Evolutionary conservation across 2,888 invertebrate species (phyloP).

Genomic region (Epistrophe eligans): DNA sequence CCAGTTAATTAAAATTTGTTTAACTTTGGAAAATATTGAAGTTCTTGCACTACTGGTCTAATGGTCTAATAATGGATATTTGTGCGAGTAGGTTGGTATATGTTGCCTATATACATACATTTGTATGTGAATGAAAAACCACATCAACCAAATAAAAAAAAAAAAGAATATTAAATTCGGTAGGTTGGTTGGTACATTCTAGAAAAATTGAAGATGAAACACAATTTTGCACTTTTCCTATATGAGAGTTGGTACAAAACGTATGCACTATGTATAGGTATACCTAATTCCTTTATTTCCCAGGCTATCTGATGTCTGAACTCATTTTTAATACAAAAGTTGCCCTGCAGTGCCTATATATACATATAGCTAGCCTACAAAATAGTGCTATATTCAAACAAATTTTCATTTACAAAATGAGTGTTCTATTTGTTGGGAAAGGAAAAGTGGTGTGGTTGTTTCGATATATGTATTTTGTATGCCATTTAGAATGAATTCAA

Average conservation of each 20-base stretch:
- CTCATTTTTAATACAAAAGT: constrained; percentile 3
- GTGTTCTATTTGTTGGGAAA: constrained; percentile 7
- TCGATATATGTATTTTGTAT: not conserved
- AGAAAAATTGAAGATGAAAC: constrained; percentile 2
- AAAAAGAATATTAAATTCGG: not conserved
- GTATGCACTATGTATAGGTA: not conserved
- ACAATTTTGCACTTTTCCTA: constrained; percentile 11
- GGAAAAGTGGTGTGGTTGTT: not conserved
- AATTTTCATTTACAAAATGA: constrained; percentile 10
- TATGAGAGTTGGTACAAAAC: not conserved
- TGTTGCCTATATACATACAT: too few relatives aligned
- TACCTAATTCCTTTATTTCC: constrained; percentile 11
- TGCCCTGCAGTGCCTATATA: constrained; percentile 4
- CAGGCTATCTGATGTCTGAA: not conserved
- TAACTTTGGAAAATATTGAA: constrained; percentile 49
- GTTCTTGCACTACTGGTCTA: not conserved
- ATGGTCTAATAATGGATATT: not conserved
- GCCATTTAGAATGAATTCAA: not conserved
- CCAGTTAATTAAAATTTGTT: constrained; percentile 51
- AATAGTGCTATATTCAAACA: not conserved
- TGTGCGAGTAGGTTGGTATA: not conserved
- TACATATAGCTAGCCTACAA: too few relatives aligned
- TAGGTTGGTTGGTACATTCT: not conserved
- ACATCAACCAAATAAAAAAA: not conserved
- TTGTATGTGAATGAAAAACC: not conserved